Evolutionary conservation across 2,888 invertebrate species (phyloP).

Genomic region (Hirtodrosophila histrioides): DNA sequence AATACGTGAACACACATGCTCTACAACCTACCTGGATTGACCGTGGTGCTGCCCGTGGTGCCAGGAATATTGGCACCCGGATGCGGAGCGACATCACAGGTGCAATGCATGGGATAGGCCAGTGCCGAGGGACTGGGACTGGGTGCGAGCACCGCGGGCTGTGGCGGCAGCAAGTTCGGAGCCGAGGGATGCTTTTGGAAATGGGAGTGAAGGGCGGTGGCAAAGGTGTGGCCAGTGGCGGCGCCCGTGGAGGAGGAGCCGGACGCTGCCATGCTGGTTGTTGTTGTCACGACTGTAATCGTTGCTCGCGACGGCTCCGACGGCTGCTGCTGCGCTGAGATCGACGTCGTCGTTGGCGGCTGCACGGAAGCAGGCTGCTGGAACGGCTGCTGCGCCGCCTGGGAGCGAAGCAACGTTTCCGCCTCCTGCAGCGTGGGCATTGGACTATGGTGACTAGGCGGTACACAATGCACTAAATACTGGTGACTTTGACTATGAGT

Average conservation of each 20-base stretch:
- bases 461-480: constrained; percentile 82
- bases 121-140: constrained; percentile 81
- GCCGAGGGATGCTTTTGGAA: constrained; percentile 83
- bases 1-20: constrained; percentile 77
- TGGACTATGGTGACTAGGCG: constrained; percentile 81
- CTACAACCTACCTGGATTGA: constrained; percentile 84
- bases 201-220: constrained; percentile 78
- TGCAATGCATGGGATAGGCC: constrained; percentile 79
- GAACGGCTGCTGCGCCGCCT: constrained; percentile 59
- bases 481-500: constrained; percentile 83
- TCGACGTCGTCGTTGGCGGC: constrained; percentile 19
- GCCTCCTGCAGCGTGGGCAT: constrained; percentile 81
- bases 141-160: constrained; percentile 68
- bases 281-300: constrained; percentile 11
- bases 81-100: constrained; percentile 82
- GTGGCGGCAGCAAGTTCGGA: constrained; percentile 78
- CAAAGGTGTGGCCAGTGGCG: constrained; percentile 40
- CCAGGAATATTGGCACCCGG: constrained; percentile 46
- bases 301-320: constrained; percentile 18
- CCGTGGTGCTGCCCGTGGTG: constrained; percentile 55
- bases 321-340: constrained; percentile 27
- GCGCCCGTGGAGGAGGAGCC: constrained; percentile 36
- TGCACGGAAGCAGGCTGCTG: constrained; percentile 44
- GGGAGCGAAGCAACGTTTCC: constrained; percentile 70
- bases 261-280: constrained; percentile 27